Conservation (phyloP, 2,113 vertebrate genomes). For the Tragelaphus scriptus region DNA sequence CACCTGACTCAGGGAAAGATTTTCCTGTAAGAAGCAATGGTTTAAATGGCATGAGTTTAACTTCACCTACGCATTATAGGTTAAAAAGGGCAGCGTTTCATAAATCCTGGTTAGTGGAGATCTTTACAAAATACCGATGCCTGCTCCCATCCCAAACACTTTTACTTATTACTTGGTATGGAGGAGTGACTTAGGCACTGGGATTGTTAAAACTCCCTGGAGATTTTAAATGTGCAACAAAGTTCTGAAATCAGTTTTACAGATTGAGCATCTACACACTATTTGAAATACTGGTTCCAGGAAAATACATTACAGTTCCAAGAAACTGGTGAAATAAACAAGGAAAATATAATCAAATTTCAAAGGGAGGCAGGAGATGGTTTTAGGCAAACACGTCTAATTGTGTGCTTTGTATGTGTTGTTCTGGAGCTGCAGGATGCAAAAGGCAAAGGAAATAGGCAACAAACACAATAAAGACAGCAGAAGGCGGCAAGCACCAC, state of each 20-base stretch:
- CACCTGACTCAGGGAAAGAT: neutral
- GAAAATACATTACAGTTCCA: slow-evolving; percentile 15
- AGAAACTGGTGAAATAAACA: neutral
- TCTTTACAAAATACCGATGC: neutral
- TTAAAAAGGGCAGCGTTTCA: neutral
- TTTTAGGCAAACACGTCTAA: neutral
- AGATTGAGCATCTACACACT: neutral
- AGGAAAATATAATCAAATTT: neutral
- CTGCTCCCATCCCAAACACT: neutral
- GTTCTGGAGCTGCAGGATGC: neutral
- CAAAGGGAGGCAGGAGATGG: neutral
- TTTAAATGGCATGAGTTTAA: neutral
- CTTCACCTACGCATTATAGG: neutral
- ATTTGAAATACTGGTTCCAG: slow-evolving; percentile 15
- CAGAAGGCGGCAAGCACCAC: neutral
- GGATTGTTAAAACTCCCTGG: neutral
- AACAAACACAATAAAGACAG: neutral
- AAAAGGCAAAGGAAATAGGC: neutral
- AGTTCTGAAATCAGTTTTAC: neutral
- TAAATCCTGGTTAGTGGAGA: neutral
- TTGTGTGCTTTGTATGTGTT: neutral
- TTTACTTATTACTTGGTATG: neutral
- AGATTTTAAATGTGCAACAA: neutral
- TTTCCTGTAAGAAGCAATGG: neutral
- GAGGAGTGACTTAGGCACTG: neutral